Evolutionary conservation across 2,888 invertebrate species (phyloP), one percentile per base, ranked within the genome.

Genomic region (Choristoneura rosaceana): DNA sequence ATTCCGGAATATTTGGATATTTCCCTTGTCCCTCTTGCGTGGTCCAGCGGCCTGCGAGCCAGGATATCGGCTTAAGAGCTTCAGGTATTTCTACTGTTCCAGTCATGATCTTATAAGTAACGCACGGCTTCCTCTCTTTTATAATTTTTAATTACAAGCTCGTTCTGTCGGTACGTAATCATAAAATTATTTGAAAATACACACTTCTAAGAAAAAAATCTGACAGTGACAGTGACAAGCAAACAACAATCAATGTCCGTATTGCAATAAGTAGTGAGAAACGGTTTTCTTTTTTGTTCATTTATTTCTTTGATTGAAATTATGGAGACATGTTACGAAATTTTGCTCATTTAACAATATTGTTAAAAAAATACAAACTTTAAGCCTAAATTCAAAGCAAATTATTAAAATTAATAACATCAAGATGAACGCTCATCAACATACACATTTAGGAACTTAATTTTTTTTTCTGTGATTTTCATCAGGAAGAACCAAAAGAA

Each of bases 1-100:
- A 95, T 0, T 95, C 88, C 8, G 92, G 86, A 68, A 96, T 94
- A 25, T 95, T 95, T 0, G 96, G 96, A 81, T 91, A 96, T 64
- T 85, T 82, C 43, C 96, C 96, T 38, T 81, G 80, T 0, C 95
- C 96, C 43, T 84, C 83, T 59, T 91, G 85, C 0, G 95, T 94
- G 71, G 80, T 82, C 96, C 96, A 96, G 41, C 88, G 93, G 4
- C 96, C 96, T 50, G 95, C 86, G 7, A 96, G 84, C 95, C 96
- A 96, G 0, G 90, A 83, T 75, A 96, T 80, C 0, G 95, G 95
- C 74, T 88, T 88, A 50, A 96, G 64, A n/a, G 93, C 90, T 74
- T 95, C 94, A 62, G 94, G 94, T 81, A 90, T 14, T 43, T 75
- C 60, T 73, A 50, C 66, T 43, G 60, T n/a, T 4, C 43, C 59